Base-by-base conservation (phyloP, 2,888 invertebrate species). In the Carcina quercana region DNA sequence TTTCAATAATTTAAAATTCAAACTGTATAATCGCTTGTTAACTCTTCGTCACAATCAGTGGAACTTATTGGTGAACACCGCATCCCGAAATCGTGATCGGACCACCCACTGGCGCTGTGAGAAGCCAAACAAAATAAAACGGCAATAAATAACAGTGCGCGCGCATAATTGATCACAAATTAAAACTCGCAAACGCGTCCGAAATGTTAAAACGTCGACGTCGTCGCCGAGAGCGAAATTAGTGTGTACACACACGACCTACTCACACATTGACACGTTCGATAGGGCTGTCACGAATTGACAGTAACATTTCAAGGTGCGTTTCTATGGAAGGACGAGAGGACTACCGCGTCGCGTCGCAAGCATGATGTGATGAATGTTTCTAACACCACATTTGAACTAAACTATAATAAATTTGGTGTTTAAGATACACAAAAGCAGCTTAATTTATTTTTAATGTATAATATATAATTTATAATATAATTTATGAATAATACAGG, bases 81-180 rank as follows among this genome's bases (percentile, higher is more conserved):
- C 66, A 60, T 56, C 55, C 66, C 66, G 76, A 74, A 78, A 72
- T 80, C 82, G 80, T 82, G 83, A 72, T 68, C 70, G 61, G 83
- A 83, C 82, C 83, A 82, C 83, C 83, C 82, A 83, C 71, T 51
- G 66, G 50, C 64, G 63, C 59, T 69, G 67, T 62, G 79, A 76
- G 80, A 71, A 73, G 74, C 69, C 69, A 79, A 82, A 82, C 75
- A 74, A 82, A 80, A 82, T 76, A 80, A 83, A 83, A 82, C 75
- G 68, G 71, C 74, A 65, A 82, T 80, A 80, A 80, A 82, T 79
- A 80, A 82, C 78, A 72, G 73, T 68, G 75, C 72, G 67, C 71
- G 70, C 75, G 80, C 79, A 83, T 83, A 82, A 82, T 83, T 83
- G 83, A 82, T 80, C 79, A 82, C 83, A 82, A 83, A 82, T 83